Evolutionary conservation across 1,140 invertebrate species (phyloP).

Genomic region (Physella acuta): DNA sequence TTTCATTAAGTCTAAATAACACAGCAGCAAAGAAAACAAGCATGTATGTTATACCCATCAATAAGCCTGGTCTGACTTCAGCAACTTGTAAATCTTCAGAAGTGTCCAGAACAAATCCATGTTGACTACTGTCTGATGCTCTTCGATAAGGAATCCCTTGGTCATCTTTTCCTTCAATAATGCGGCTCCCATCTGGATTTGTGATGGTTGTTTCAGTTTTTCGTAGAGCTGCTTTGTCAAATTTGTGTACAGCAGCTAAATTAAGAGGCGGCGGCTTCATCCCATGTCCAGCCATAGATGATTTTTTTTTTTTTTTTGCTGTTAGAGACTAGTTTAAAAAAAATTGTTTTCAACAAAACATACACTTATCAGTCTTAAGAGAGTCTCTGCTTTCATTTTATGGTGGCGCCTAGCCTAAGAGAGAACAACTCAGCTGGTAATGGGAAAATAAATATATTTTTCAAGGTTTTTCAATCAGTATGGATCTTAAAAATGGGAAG

Average conservation of each 20-base stretch:
- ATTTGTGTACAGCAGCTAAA: conserved; percentile 20
- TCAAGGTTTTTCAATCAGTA: too few relatives aligned
- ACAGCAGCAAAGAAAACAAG: not conserved
- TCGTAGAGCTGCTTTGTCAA: conserved; percentile 33
- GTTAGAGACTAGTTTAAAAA: too few relatives aligned
- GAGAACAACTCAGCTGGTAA: too few relatives aligned
- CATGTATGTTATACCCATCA: conserved; percentile 39
- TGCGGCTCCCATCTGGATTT: conserved; percentile 28
- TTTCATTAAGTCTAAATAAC: not conserved
- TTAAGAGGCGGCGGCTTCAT: conserved; percentile 22
- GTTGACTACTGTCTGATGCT: conserved; percentile 13
- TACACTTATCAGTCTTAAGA: too few relatives aligned
- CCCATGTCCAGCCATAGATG: conserved; percentile 23
- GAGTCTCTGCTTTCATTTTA: too few relatives aligned
- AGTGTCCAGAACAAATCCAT: conserved; percentile 40
- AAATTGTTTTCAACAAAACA: too few relatives aligned
- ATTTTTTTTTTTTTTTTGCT: too few relatives aligned
- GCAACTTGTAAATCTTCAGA: conserved; percentile 47
- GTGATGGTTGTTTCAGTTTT: conserved; percentile 42
- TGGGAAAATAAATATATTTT: too few relatives aligned
- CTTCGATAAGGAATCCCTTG: conserved; percentile 28
- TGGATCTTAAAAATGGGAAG: too few relatives aligned
- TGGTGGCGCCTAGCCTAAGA: too few relatives aligned
- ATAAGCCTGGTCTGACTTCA: conserved; percentile 41
- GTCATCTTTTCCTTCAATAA: conserved; percentile 38